Evolutionary conservation across 2,113 vertebrate genomes (phyloP).

Genomic region (Platanista minor): DNA sequence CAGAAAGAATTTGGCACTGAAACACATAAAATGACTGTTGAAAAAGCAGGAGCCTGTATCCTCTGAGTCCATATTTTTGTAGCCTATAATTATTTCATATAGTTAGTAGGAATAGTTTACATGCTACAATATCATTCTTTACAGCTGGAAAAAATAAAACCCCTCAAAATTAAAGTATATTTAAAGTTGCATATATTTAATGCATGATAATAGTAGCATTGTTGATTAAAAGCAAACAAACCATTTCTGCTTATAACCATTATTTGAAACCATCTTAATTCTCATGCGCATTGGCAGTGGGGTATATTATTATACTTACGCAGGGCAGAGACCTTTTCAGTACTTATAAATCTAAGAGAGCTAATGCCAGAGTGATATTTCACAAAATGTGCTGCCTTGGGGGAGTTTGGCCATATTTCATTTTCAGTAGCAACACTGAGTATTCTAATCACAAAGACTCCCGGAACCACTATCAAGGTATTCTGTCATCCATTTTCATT

Average conservation of each 20-base stretch:
- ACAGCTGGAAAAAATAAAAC: neutral
- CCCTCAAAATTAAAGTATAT: neutral
- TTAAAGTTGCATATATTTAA: neutral
- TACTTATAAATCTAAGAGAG: neutral
- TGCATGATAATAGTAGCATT: neutral
- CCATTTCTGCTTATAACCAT: neutral
- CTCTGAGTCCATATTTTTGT: neutral
- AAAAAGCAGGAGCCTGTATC: neutral
- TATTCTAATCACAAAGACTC: neutral
- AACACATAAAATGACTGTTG: neutral
- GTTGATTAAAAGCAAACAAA: neutral
- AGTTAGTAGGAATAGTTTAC: neutral
- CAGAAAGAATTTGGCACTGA: neutral
- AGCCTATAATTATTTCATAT: neutral
- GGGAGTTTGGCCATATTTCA: neutral
- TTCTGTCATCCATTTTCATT: neutral
- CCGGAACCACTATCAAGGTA: neutral
- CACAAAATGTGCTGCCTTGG: neutral
- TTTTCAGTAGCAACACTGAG: neutral
- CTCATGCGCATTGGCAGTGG: neutral
- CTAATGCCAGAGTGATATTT: slow-evolving; percentile 36
- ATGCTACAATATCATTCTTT: neutral
- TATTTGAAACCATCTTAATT: neutral
- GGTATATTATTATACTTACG: neutral
- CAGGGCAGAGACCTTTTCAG: neutral